phyloP scores from a whole-genome alignment of 2,888 invertebrate genomes.

The Conus canariensis region DNA sequence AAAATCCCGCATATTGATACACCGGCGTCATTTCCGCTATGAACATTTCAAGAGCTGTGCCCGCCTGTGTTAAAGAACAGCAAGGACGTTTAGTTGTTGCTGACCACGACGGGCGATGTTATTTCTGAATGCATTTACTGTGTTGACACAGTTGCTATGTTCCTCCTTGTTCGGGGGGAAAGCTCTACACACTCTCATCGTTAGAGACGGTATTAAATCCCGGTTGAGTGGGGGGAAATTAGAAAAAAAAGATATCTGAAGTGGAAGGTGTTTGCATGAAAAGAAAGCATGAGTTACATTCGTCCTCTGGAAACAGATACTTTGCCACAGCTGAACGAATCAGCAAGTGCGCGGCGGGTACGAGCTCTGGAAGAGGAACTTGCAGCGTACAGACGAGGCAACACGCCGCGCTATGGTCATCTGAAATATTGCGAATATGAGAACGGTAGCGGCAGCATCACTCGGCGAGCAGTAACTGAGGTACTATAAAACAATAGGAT shows the following conservation, averaged over 20 bases:
- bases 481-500: slow-evolving; percentile 23
- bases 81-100: neutral
- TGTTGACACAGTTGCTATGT: slow-evolving; percentile 58
- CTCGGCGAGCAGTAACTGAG: slow-evolving; percentile 46
- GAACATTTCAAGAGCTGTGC: neutral
- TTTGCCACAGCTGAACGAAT: slow-evolving; percentile 53
- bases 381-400: slow-evolving; percentile 46
- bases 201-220: slow-evolving; percentile 32
- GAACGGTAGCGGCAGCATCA: slow-evolving; percentile 17
- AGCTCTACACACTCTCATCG: slow-evolving; percentile 37
- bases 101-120: neutral
- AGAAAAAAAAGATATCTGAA: neutral
- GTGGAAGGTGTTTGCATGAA: neutral
- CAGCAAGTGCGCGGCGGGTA: slow-evolving; percentile 51
- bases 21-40: neutral
- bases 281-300: slow-evolving; percentile 53
- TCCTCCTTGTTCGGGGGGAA: slow-evolving; percentile 19
- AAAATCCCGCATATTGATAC: neutral
- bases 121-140: slow-evolving; percentile 1
- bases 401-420: slow-evolving; percentile 16
- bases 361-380: slow-evolving; percentile 57
- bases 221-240: neutral
- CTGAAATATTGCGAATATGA: slow-evolving; percentile 38
- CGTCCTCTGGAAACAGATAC: slow-evolving; percentile 50
- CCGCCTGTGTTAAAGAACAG: neutral